Base-by-base conservation (phyloP, 2,113 vertebrate genomes). In the Mormyrus iriodes region DNA sequence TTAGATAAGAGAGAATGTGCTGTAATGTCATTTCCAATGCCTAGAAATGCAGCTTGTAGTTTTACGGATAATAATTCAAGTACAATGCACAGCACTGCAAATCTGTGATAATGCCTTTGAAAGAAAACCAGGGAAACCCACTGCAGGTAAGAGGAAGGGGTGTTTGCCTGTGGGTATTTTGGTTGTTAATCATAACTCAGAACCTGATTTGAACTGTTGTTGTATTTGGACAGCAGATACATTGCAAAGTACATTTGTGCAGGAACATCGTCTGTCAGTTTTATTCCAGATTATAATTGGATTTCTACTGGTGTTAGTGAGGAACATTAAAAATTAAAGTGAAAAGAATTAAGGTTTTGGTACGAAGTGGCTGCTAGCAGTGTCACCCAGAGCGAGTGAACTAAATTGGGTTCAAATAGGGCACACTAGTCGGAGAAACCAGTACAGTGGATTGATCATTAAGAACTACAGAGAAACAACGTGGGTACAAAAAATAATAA, bases 311-410 rank as follows among this genome's bases (percentile, higher is more conserved):
- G 85, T 55, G 51, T 55, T 53, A 55, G n/a, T 86, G 27, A 55
- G 85, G 85, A 86, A 55, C 85, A 86, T 86, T 86, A 86, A 86
- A 86, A 55, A 86, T 55, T 86, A 3, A 86, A 55, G n/a, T 52
- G 51, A 53, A 35, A 86, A 85, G 84, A 85, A 85, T 85, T 85
- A 85, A 86, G 85, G 49, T 86, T 52, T 55, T 53, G 85, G 31
- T 39, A 48, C 51, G 5, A 51, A 55, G 85, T 39, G 51, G 85
- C 39, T 86, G 85, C 27, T 86, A 86, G 85, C 49, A 48, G 85
- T 86, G 51, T 39, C 49, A 21, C 51, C 49, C 27, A 19, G 51
- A 86, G 51, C 48, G 2, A 86, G 31, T 55, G 24, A 52, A 53
- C 48, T 85, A 85, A 85, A 53, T 55, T 86, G 85, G 85, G 85